These are phyloP conservation scores for Brenthis hecate DNA, from an alignment of 2,888 invertebrate species.

Conservation along the genomic window DNA sequence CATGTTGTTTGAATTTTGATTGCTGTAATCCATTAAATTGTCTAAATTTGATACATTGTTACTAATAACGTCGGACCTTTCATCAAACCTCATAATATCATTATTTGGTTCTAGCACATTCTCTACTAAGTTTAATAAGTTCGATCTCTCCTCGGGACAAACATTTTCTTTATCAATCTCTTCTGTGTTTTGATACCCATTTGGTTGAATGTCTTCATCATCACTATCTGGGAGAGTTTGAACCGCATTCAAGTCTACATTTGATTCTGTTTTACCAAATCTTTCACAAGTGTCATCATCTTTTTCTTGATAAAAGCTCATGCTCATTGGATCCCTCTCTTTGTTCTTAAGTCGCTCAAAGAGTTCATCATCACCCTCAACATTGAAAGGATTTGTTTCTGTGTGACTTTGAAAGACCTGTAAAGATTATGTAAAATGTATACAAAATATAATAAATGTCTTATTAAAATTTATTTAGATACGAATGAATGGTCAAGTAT, in stretches of 20 bases:
- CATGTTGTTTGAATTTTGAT: slow-evolving; percentile 55
- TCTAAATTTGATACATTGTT: slow-evolving; percentile 54
- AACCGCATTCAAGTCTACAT: slow-evolving; percentile 83
- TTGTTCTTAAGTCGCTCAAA: slow-evolving; percentile 80
- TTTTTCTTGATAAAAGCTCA: slow-evolving; percentile 85
- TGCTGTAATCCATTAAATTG: slow-evolving; percentile 61
- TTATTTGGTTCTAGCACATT: slow-evolving; percentile 65
- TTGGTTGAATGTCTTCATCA: slow-evolving; percentile 68
- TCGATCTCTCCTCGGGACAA: slow-evolving; percentile 55
- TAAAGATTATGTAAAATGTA: slow-evolving; percentile 35
- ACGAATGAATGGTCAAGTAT: no score
- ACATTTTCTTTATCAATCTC: slow-evolving; percentile 68
- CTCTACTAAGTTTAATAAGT: slow-evolving; percentile 51
- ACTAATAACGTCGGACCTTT: slow-evolving; percentile 51
- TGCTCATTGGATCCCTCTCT: slow-evolving; percentile 85
- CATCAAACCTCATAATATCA: slow-evolving; percentile 66
- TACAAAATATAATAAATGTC: background rate
- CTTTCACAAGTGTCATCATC: slow-evolving; percentile 79
- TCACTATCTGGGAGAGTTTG: slow-evolving; percentile 81
- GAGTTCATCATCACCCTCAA: slow-evolving; percentile 72
- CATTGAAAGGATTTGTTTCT: slow-evolving; percentile 74
- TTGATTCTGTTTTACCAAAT: slow-evolving; percentile 60
- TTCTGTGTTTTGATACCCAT: slow-evolving; percentile 54
- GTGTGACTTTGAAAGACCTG: slow-evolving; percentile 75
- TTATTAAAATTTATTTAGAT: background rate